Conservation (phyloP, 2,888 invertebrate species). For the Caenorhabditis japonica region DNA sequence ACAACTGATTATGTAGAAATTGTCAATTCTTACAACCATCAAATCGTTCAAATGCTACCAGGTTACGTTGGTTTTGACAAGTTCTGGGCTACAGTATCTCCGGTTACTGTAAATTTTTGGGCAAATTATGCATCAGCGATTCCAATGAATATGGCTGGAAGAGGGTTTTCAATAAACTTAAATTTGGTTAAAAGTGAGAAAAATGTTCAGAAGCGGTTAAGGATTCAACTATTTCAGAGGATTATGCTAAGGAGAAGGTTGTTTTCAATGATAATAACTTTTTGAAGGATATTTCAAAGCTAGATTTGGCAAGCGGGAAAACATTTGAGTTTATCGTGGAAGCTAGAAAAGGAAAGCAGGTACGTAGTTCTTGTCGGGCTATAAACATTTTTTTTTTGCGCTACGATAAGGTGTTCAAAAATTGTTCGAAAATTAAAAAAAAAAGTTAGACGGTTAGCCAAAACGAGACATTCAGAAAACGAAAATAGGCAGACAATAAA, state of each 20-base stretch:
- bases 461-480: too few species aligned
- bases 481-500: too few species aligned
- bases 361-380: too few species aligned
- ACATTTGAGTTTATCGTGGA: conserved; percentile 21
- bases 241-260: neutral
- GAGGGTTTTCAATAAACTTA: conserved; percentile 22
- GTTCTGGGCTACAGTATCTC: conserved; percentile 34
- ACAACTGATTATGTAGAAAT: conserved; percentile 18
- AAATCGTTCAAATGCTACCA: conserved; percentile 6
- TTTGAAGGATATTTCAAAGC: conserved; percentile 31
- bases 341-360: conserved; percentile 14
- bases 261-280: conserved; percentile 5
- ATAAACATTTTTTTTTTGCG: too few species aligned
- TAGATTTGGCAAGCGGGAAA: neutral
- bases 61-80: conserved; percentile 5
- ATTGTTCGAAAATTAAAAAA: too few species aligned
- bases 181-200: conserved; percentile 24
- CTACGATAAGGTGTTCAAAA: too few species aligned
- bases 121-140: conserved; percentile 4
- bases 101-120: conserved; percentile 14
- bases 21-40: conserved; percentile 20
- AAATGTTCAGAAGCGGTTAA: too few species aligned
- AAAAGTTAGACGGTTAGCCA: too few species aligned
- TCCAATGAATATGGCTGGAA: conserved; percentile 22
- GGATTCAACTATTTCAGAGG: conserved; percentile 14